phyloP scores from a whole-genome alignment of 1,140 invertebrate genomes.

The Ectropis grisescens region DNA sequence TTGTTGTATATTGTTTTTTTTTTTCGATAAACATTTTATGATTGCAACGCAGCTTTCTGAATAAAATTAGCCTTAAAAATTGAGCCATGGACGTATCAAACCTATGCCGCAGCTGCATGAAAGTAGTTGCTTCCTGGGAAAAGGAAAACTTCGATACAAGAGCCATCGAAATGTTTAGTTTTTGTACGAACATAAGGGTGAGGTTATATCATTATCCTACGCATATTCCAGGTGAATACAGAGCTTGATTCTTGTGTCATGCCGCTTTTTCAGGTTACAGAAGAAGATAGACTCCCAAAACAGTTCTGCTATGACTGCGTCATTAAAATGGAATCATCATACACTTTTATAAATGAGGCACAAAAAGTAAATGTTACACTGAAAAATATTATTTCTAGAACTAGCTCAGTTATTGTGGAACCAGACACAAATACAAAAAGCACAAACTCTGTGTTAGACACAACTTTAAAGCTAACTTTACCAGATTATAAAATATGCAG shows the following conservation, averaged over 20 bases:
- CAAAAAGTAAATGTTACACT: conserved; percentile 43
- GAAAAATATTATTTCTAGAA: conserved; percentile 40
- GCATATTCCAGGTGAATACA: too few species aligned
- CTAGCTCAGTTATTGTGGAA: conserved; percentile 42
- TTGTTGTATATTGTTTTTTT: not conserved
- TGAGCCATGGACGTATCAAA: conserved; percentile 36
- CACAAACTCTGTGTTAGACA: conserved; percentile 12
- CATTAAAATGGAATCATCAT: conserved; percentile 48
- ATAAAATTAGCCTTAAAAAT: too few species aligned
- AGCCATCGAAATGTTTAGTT: conserved; percentile 50
- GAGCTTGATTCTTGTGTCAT: too few species aligned
- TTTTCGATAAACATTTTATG: not conserved
- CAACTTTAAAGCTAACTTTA: conserved; percentile 27
- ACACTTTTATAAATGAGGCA: conserved; percentile 45
- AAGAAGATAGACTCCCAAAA: conserved; percentile 40
- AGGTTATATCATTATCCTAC: not conserved
- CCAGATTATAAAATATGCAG: conserved; percentile 38
- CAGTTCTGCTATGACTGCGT: conserved; percentile 52
- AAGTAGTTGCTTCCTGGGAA: conserved; percentile 43
- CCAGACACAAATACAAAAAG: conserved; percentile 19
- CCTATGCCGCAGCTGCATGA: conserved; percentile 54
- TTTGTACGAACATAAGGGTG: conserved; percentile 53
- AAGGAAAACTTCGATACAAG: conserved; percentile 31
- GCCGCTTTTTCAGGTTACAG: conserved; percentile 38
- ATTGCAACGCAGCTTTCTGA: too few species aligned